Evolutionary conservation across 2,113 vertebrate species (phyloP).

Genomic region (Merops nubicus): DNA sequence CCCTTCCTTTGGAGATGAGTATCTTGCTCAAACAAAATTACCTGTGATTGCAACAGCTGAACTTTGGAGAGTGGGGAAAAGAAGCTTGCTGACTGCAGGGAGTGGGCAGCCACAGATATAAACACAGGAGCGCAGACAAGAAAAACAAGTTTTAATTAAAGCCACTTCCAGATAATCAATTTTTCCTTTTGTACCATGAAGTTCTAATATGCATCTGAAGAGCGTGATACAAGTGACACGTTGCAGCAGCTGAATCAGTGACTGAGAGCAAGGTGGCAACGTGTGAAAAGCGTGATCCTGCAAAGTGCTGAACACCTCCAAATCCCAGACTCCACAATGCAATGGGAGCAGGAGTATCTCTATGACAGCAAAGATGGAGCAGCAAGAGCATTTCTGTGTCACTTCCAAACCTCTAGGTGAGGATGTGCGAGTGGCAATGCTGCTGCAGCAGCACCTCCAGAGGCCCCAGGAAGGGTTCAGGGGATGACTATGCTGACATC

Average conservation of each 20-base stretch:
- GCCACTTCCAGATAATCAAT: conserved; percentile 45
- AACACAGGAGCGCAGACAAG: conserved; percentile 41
- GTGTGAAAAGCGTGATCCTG: neutral
- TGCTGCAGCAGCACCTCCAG: neutral
- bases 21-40: conserved; percentile 67
- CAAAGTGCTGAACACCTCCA: neutral
- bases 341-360: neutral
- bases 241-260: neutral
- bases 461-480: neutral
- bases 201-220: neutral
- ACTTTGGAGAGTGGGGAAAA: conserved; percentile 8
- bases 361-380: neutral
- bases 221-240: neutral
- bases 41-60: conserved; percentile 55
- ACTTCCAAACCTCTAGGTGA: neutral
- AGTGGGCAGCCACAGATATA: conserved; percentile 34
- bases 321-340: neutral
- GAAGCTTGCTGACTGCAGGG: conserved; percentile 21
- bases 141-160: conserved; percentile 72
- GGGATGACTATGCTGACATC: neutral
- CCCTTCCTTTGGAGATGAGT: conserved; percentile 65
- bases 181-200: conserved; percentile 11
- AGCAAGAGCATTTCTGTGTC: neutral
- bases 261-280: neutral
- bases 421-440: rapidly evolving